Base-by-base conservation (phyloP, 2,888 invertebrate genomes). In the Coecobrya sp. region DNA sequence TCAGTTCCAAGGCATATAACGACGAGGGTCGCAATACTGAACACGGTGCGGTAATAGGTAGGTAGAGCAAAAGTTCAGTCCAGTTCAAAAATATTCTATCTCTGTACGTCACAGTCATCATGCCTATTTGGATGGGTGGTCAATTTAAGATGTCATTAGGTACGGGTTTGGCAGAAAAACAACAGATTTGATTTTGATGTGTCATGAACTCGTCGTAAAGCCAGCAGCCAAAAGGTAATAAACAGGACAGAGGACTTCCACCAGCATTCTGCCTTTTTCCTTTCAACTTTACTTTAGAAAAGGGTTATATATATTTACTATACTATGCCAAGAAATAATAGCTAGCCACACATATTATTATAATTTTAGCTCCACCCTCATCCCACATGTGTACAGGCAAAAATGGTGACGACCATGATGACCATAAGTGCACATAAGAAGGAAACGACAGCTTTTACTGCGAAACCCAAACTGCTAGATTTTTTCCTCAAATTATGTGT, bases 371-470 rank as follows among this genome's bases (percentile, higher is more conserved):
- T 59, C 65, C 27, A 25, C 25, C 65, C 27, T n/a, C 25, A 27
- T 19, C 11, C 8, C 65, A 65, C 65, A 27, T 65, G 65, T 65
- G 65, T 27, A 13, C 4, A 2, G 25, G 19, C 19, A 19, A 27
- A 70, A 36, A 70, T 11, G 36, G 70, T 36, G 65, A 36, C 70
- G 36, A n/a, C n/a, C n/a, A n/a, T n/a, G n/a, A 36, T n/a, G 19
- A 70, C 70, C 30, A 36, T n/a, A 70, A 70, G 1, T n/a, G 7
- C 8, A 70, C 4, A 36, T 16, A 22, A 70, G 16, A 36, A 70
- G 70, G 36, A 70, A 36, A 70, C 5, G 36, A 36, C 1, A 70
- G 36, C 70, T 36, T 36, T 36, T n/a, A 22, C 19, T n/a, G n/a
- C n/a, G n/a, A n/a, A n/a, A n/a, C n/a, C n/a, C n/a, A n/a, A n/a